Evolutionary conservation across 2,888 invertebrate species (phyloP), one percentile per base, ranked within the genome.

Genomic region (Synanthedon tipuliformis): DNA sequence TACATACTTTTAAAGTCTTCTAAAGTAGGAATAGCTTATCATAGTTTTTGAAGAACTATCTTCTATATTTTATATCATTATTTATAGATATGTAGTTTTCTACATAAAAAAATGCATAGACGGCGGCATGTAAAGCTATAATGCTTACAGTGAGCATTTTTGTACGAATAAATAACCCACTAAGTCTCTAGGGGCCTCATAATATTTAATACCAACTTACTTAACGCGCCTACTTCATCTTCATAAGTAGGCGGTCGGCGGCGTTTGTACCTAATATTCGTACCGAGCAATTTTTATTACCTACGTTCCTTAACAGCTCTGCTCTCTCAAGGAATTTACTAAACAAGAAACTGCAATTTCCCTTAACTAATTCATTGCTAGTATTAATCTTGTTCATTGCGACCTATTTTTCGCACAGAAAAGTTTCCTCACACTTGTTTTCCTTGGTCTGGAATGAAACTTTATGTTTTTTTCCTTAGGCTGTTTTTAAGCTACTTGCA

Each of bases 311-410:
- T 49, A 18, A 12, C 59, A 50, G 50, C 56, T 52, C 51, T 53
- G 48, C 52, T 51, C 65, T 66, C 68, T 68, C 63, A 63, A 75
- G 71, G 72, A 77, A 78, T 78, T 77, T 68, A 70, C 73, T 74
- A 73, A 75, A 78, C 76, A 78, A 76, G 77, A 69, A 75, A 78
- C 76, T 73, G 74, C 77, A 81, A 81, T 81, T 79, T 79, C 73
- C 77, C 66, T 68, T 71, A 70, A 68, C 78, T 78, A 78, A 80
- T 78, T 79, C 73, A 72, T 71, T 69, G 69, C 65, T 62, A 64
- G 70, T 77, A 79, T 80, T 76, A 74, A 78, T 79, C 80, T 79
- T 77, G 69, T 69, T 73, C 66, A 64, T 68, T 69, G 69, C 68
- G 68, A 69, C 66, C 64, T 66, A 69, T 73, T 73, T 75, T 69